Percentiles rank a stretch among this genome's conserved stretches.
Conservation (phyloP, 2,113 vertebrate genomes). For the Ovibos moschatus region DNA sequence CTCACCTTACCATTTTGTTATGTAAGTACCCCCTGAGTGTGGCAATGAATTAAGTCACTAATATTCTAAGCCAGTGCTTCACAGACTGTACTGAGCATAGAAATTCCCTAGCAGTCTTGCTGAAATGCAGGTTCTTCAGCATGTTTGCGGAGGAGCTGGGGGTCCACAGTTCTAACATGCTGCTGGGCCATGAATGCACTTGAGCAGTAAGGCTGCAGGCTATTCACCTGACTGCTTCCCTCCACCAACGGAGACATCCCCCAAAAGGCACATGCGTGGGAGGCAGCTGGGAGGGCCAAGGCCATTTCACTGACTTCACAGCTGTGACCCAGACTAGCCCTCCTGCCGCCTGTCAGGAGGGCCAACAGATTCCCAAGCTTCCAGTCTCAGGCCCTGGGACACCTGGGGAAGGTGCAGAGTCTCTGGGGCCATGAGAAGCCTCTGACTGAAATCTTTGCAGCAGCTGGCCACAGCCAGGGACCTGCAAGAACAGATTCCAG, state of each 20-base stretch:
- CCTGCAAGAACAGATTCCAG: background rate
- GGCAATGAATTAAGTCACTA: background rate
- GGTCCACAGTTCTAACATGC: background rate
- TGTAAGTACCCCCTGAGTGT: background rate
- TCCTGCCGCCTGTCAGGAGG: background rate
- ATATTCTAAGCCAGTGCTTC: background rate
- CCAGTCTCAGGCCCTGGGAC: background rate
- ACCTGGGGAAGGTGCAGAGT: background rate
- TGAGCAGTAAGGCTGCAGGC: background rate
- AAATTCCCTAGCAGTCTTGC: background rate
- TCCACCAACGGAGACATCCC: background rate
- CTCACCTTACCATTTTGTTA: background rate
- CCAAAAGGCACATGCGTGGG: background rate
- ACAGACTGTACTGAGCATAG: background rate
- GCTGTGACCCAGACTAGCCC: background rate
- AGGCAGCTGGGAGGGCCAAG: background rate
- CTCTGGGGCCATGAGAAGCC: background rate
- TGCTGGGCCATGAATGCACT: background rate
- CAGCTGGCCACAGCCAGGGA: background rate
- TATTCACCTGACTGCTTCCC: background rate
- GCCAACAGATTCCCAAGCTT: background rate
- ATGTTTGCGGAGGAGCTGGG: background rate
- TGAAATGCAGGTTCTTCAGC: background rate
- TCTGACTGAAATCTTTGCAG: background rate
- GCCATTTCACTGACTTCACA: background rate